Percentiles rank a stretch among this genome's conserved stretches.
phyloP scores from a whole-genome alignment of 1,140 invertebrate genomes.

The Trissolcus basalis region DNA sequence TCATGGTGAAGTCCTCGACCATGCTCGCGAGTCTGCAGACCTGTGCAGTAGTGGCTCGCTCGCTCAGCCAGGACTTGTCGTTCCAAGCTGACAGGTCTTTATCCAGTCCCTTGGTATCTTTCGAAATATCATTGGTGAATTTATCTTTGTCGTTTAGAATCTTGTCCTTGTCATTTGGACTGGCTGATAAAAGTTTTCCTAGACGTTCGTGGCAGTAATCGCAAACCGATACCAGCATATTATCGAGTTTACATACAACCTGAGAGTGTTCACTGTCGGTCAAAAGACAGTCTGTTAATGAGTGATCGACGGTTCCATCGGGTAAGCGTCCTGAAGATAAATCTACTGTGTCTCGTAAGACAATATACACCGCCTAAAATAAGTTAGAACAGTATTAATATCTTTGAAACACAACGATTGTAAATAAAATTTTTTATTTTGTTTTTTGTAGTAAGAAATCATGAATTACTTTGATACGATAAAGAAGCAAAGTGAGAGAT shows the following conservation, averaged over 20 bases:
- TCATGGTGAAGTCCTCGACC: slow-evolving; percentile 86
- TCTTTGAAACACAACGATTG: no score
- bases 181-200: slow-evolving; percentile 88
- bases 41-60: slow-evolving; percentile 82
- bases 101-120: slow-evolving; percentile 58
- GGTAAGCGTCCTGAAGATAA: slow-evolving; percentile 77
- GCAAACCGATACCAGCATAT: slow-evolving; percentile 87
- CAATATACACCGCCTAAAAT: slow-evolving; percentile 81
- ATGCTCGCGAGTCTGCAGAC: slow-evolving; percentile 86
- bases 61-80: slow-evolving; percentile 76
- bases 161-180: slow-evolving; percentile 81
- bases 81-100: slow-evolving; percentile 63
- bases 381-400: no score
- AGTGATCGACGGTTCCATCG: slow-evolving; percentile 64
- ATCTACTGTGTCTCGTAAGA: slow-evolving; percentile 82
- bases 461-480: slow-evolving; percentile 79
- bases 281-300: slow-evolving; percentile 81
- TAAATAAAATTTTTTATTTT: no score
- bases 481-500: slow-evolving; percentile 75
- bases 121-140: slow-evolving; percentile 50
- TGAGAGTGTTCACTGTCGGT: slow-evolving; percentile 82
- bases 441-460: neutral
- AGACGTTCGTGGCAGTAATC: slow-evolving; percentile 94
- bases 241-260: slow-evolving; percentile 83
- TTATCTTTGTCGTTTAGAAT: slow-evolving; percentile 68